Evolutionary conservation across 2,797 vertebrate genomes (phyloP).

Genomic region (Toxotes lorentzi): DNA sequence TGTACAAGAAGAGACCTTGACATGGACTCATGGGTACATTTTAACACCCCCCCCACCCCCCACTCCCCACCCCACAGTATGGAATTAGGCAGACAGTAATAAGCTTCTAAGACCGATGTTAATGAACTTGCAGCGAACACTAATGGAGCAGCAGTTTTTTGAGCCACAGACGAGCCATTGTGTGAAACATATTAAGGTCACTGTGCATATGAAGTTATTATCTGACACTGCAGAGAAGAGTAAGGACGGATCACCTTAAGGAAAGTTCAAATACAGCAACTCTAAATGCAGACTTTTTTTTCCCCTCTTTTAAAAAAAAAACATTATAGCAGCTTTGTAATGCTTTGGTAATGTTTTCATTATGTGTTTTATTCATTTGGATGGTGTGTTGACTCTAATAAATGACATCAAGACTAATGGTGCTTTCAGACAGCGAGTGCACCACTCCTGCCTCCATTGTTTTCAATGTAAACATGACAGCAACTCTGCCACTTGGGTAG

Average conservation of each 20-base stretch:
- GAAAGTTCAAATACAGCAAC: not conserved
- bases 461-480: not conserved
- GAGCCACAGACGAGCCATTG: conserved; percentile 32
- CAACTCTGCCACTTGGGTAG: not conserved
- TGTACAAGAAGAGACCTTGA: not conserved
- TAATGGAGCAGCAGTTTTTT: conserved; percentile 18
- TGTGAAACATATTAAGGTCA: conserved; percentile 32
- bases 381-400: not conserved
- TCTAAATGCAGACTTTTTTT: not conserved
- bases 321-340: not conserved
- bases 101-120: conserved; percentile 12
- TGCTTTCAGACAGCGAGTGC: not conserved
- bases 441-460: not conserved
- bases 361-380: not conserved
- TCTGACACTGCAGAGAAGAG: not conserved
- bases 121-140: conserved; percentile 25
- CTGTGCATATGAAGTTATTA: conserved; percentile 5
- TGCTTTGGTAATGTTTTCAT: not conserved
- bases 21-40: not conserved
- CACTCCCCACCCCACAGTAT: too few relatives aligned
- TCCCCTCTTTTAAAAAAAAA: too few relatives aligned
- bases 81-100: conserved; percentile 22
- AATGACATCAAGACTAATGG: not conserved
- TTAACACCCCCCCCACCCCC: too few relatives aligned
- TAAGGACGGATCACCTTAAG: conserved; percentile 6